These are phyloP conservation scores for Cardiocondyla obscurior DNA, from an alignment of 1,140 invertebrate genomes.

Conservation along the genomic window DNA sequence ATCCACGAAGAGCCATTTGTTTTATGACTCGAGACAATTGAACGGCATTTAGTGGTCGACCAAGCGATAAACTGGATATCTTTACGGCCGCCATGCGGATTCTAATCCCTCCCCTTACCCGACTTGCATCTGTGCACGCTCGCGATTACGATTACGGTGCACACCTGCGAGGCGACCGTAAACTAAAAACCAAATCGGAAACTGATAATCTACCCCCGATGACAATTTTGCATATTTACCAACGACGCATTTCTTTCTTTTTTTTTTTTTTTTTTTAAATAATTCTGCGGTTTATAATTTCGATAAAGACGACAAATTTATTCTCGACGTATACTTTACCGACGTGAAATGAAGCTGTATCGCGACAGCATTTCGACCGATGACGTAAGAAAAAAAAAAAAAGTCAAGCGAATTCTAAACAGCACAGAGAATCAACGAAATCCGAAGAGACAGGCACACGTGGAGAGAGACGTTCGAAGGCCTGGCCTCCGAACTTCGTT, in stretches of 20 bases:
- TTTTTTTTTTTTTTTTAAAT: background rate
- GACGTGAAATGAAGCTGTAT: background rate
- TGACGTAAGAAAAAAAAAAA: background rate
- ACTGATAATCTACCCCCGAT: background rate
- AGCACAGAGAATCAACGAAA: background rate
- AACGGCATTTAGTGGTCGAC: constrained; percentile 64
- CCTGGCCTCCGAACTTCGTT: constrained; percentile 25
- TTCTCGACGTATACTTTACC: background rate
- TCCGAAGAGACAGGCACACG: background rate
- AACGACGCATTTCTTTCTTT: background rate
- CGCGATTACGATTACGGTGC: constrained; percentile 6
- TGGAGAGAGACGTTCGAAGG: background rate
- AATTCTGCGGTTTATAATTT: background rate
- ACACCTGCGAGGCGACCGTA: background rate
- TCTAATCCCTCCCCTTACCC: constrained; percentile 15
- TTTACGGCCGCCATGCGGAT: constrained; percentile 64
- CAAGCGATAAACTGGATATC: constrained; percentile 63
- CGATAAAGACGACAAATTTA: background rate
- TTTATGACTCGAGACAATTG: constrained; percentile 68
- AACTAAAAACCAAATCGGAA: constrained; percentile 10
- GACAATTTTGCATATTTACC: background rate
- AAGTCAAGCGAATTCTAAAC: background rate
- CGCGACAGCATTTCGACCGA: background rate
- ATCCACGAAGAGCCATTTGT: constrained; percentile 37
- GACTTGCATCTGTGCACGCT: constrained; percentile 16